phyloP scores from a whole-genome alignment of 1,140 invertebrate genomes.

The Eupristina koningsbergeri region DNA sequence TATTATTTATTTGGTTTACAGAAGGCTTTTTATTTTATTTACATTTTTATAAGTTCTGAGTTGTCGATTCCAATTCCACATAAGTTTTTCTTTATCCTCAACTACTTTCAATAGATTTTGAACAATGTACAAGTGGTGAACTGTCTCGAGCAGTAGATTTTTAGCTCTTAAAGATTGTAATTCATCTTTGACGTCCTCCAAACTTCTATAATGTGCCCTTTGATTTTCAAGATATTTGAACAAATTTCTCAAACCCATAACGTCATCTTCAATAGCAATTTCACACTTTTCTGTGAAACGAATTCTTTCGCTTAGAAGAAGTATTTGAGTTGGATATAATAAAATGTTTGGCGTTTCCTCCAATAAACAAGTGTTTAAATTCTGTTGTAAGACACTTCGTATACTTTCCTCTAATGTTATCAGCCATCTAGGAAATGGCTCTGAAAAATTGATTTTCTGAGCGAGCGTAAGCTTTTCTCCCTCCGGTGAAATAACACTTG shows the following conservation, averaged over 20 bases:
- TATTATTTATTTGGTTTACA: background rate
- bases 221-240: slow-evolving; percentile 67
- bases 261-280: slow-evolving; percentile 61
- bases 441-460: slow-evolving; percentile 78
- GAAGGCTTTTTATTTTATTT: background rate
- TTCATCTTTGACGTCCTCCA: slow-evolving; percentile 71
- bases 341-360: slow-evolving; percentile 63
- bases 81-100: slow-evolving; percentile 58
- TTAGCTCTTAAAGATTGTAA: slow-evolving; percentile 74
- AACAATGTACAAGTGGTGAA: slow-evolving; percentile 91
- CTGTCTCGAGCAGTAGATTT: slow-evolving; percentile 90
- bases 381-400: slow-evolving; percentile 59
- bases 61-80: slow-evolving; percentile 96
- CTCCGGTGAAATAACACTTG: slow-evolving; percentile 85
- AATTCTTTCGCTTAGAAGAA: slow-evolving; percentile 67
- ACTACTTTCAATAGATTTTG: slow-evolving; percentile 79
- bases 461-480: slow-evolving; percentile 87
- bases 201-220: slow-evolving; percentile 62
- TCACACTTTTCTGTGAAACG: slow-evolving; percentile 69
- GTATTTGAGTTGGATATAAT: slow-evolving; percentile 67
- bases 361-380: slow-evolving; percentile 65
- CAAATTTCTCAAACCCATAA: slow-evolving; percentile 60
- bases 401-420: slow-evolving; percentile 66
- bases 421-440: slow-evolving; percentile 66
- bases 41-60: slow-evolving; percentile 77